These are phyloP conservation scores for Sesamia inferens DNA, from an alignment of 2,888 invertebrate genomes.

Conservation along the genomic window DNA sequence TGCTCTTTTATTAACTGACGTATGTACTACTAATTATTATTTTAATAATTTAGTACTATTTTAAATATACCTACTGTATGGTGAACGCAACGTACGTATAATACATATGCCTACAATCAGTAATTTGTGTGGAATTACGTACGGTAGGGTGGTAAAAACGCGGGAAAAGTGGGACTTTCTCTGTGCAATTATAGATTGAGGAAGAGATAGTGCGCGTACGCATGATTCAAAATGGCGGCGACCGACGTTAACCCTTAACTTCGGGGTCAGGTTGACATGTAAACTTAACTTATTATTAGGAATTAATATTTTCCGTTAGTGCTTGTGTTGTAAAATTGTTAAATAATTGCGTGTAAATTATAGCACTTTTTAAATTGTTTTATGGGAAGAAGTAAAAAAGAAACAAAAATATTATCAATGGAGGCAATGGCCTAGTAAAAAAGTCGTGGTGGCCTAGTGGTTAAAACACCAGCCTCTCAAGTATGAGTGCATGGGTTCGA, in stretches of 20 bases:
- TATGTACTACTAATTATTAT: conserved; percentile 14
- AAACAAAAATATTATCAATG: background rate
- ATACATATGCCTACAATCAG: conserved; percentile 26
- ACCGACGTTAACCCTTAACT: conserved; percentile 55
- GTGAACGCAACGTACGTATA: conserved; percentile 24
- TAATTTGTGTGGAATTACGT: conserved; percentile 51
- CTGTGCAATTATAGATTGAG: conserved; percentile 74
- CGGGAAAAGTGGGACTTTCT: conserved; percentile 74
- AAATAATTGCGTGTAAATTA: background rate
- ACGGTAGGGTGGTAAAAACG: conserved; percentile 70
- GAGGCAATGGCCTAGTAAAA: background rate
- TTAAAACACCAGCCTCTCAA: too few species aligned
- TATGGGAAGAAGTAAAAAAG: background rate
- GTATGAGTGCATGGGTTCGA: too few species aligned
- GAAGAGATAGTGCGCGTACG: conserved; percentile 68
- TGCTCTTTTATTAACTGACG: conserved; percentile 9
- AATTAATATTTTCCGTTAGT: conserved; percentile 7
- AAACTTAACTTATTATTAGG: conserved; percentile 19
- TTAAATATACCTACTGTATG: conserved; percentile 9
- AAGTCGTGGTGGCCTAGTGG: too few species aligned
- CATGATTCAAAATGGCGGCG: conserved; percentile 66
- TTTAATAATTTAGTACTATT: conserved; percentile 21
- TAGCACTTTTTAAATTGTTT: too few species aligned
- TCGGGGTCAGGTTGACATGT: conserved; percentile 50
- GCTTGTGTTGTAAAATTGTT: background rate